These are phyloP conservation scores for Netelia virgata DNA, from an alignment of 2,888 invertebrate genomes.

Conservation along the genomic window DNA sequence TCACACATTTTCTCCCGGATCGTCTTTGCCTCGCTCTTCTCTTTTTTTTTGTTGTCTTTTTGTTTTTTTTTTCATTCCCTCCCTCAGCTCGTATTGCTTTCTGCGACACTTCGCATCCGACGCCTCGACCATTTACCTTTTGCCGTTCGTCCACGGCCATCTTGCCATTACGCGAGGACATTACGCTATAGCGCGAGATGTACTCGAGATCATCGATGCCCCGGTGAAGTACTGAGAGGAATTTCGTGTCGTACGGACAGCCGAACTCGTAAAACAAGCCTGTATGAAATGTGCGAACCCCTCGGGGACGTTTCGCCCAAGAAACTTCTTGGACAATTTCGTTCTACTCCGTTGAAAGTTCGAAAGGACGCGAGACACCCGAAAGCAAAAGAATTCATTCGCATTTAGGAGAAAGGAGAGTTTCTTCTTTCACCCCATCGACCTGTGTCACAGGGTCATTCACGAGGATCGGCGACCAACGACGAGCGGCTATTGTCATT, in stretches of 20 bases:
- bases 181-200: constrained; percentile 50
- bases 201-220: constrained; percentile 52
- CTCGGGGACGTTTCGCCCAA: not conserved
- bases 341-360: constrained; percentile 30
- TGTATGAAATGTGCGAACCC: not conserved
- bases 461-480: constrained; percentile 56
- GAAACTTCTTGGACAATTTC: not conserved
- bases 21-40: not conserved
- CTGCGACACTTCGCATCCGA: constrained; percentile 48
- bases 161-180: constrained; percentile 63
- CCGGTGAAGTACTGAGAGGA: constrained; percentile 59
- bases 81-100: constrained; percentile 13
- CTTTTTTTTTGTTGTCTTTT: no score
- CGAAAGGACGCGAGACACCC: not conserved
- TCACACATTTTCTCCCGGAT: not conserved
- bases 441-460: constrained; percentile 27
- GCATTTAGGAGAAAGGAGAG: constrained; percentile 39
- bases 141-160: constrained; percentile 38
- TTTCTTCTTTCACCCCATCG: no score
- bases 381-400: not conserved
- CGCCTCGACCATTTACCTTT: constrained; percentile 46
- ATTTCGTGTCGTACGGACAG: constrained; percentile 56
- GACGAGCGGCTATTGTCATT: constrained; percentile 42
- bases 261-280: constrained; percentile 48
- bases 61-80: constrained; percentile 6